phyloP scores from a whole-genome alignment of 2,113 vertebrate genomes.

The Rafetus swinhoei region DNA sequence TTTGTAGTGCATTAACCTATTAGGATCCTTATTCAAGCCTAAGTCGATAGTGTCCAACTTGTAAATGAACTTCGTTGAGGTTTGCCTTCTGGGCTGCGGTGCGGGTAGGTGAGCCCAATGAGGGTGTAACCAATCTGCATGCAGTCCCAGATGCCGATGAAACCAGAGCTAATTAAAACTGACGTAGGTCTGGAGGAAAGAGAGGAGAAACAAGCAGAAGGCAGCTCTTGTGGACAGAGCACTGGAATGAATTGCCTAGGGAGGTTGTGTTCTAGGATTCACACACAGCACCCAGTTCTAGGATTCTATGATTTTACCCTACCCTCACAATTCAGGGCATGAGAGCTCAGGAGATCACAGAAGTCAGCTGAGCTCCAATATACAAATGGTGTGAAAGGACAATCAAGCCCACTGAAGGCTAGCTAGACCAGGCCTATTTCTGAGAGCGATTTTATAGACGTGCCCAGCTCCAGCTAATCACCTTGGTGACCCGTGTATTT shows the following conservation, averaged over 20 bases:
- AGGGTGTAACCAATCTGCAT: not conserved
- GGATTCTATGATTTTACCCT: not conserved
- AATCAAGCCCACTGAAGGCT: not conserved
- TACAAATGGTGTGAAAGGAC: not conserved
- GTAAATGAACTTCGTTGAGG: not conserved
- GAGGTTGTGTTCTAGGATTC: no score
- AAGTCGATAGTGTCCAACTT: no score
- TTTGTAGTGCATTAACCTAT: no score
- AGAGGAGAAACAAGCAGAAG: not conserved
- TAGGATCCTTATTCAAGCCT: no score
- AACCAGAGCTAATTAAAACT: not conserved
- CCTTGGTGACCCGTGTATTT: not conserved
- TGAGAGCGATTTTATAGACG: not conserved
- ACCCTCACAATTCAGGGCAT: not conserved
- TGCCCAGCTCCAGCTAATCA: not conserved
- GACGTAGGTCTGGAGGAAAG: not conserved
- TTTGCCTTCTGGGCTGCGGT: not conserved
- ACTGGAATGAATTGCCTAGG: no score
- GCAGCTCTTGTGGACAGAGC: not conserved
- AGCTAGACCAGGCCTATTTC: not conserved
- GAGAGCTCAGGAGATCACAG: not conserved
- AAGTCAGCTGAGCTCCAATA: not conserved
- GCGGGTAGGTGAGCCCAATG: not conserved
- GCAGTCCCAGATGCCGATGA: not conserved
- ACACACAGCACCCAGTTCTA: no score